Evolutionary conservation across 2,888 invertebrate species (phyloP).

Genomic region (Adelphocoris suturalis): DNA sequence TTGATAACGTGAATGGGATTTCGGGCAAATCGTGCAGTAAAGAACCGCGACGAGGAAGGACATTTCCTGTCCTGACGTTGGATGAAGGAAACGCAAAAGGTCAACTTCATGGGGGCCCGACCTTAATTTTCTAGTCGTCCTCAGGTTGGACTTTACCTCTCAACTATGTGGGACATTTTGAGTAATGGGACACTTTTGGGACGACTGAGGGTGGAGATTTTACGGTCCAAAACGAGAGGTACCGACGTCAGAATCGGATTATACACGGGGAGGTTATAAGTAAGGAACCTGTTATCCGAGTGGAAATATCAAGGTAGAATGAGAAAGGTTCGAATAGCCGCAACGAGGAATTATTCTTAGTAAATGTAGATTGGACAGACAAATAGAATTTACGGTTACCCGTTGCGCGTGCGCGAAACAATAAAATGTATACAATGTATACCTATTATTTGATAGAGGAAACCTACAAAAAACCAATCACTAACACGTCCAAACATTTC

Average conservation of each 20-base stretch:
- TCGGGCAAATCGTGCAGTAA: background rate
- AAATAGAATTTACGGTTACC: too few relatives aligned
- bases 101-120: background rate
- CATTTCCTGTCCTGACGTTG: background rate
- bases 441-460: too few relatives aligned
- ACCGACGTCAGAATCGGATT: background rate
- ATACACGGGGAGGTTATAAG: background rate
- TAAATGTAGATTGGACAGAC: background rate
- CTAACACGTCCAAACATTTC: too few relatives aligned
- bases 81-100: background rate
- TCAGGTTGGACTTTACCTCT: background rate
- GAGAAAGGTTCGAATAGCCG: background rate
- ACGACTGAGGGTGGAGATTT: too few relatives aligned
- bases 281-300: background rate
- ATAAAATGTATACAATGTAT: too few relatives aligned
- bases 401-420: too few relatives aligned
- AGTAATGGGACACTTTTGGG: background rate
- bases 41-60: background rate
- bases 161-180: background rate
- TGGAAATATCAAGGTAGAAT: background rate
- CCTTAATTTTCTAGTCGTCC: conserved; percentile 25
- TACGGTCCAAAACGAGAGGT: background rate
- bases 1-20: background rate
- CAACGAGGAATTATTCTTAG: background rate
- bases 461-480: too few relatives aligned